phyloP scores from a whole-genome alignment of 2,113 vertebrate genomes.

The Raja brachyura region DNA sequence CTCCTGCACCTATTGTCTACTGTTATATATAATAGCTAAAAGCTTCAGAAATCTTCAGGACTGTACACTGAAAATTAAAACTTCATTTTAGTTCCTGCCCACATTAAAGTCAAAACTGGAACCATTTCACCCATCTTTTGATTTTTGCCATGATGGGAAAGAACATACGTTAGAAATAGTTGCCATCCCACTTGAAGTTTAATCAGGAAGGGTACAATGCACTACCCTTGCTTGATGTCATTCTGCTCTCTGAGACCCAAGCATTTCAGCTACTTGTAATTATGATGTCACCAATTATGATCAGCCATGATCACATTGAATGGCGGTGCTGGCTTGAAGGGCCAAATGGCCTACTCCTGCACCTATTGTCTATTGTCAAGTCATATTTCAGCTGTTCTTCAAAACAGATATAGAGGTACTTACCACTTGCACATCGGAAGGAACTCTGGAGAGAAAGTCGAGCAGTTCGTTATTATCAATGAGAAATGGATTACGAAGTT shows the following conservation, averaged over 20 bases:
- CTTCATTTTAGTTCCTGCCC: not conserved
- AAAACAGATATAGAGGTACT: slow-evolving; percentile 51
- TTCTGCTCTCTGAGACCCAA: not conserved
- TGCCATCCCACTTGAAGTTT: not conserved
- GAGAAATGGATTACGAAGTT: slow-evolving; percentile 86
- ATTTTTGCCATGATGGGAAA: not conserved
- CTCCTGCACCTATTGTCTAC: too few relatives aligned
- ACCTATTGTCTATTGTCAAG: too few relatives aligned
- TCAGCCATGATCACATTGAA: too few relatives aligned
- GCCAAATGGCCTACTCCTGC: too few relatives aligned
- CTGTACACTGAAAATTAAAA: not conserved
- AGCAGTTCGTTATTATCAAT: slow-evolving; percentile 97
- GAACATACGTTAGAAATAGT: not conserved
- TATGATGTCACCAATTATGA: not conserved
- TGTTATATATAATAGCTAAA: not conserved
- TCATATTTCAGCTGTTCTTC: not conserved
- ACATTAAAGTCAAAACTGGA: not conserved
- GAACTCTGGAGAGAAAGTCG: slow-evolving; percentile 93
- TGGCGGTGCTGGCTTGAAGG: too few relatives aligned
- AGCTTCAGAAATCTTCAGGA: not conserved
- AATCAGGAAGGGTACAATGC: not conserved
- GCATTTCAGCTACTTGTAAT: not conserved
- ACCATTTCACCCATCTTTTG: not conserved
- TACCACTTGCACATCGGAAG: slow-evolving; percentile 95
- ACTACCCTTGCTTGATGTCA: not conserved